Percentiles rank a stretch among this genome's conserved stretches.
These are phyloP conservation scores for Accipiter badius DNA, from an alignment of 2,797 vertebrate species.

Conservation along the genomic window DNA sequence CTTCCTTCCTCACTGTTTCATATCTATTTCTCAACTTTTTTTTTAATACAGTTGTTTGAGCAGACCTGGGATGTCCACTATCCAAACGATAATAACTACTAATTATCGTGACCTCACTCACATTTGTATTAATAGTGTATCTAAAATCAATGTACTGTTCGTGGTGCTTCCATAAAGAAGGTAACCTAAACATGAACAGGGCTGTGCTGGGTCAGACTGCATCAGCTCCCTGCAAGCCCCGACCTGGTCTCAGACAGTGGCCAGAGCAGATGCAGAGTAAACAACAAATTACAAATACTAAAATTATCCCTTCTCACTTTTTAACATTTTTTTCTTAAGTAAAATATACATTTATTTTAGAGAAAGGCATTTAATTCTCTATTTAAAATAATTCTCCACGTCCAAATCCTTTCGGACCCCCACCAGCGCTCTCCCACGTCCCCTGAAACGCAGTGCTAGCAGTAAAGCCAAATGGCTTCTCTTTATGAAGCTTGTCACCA, in stretches of 20 bases:
- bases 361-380: background rate
- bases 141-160: background rate
- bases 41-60: background rate
- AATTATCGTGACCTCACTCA: background rate
- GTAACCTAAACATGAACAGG: rapidly evolving
- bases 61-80: background rate
- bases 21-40: background rate
- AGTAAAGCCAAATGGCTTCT: background rate
- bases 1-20: background rate
- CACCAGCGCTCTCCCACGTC: background rate
- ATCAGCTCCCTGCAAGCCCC: background rate
- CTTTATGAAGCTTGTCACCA: rapidly evolving
- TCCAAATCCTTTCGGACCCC: background rate
- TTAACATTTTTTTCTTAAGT: background rate
- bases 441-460: background rate
- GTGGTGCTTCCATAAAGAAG: background rate
- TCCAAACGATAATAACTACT: background rate
- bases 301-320: background rate
- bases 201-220: background rate
- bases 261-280: background rate
- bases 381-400: background rate
- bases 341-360: background rate
- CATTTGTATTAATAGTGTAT: too few relatives aligned
- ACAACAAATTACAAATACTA: background rate
- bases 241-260: background rate